Percentiles rank a stretch among this genome's conserved stretches.
These are phyloP conservation scores for Carassius gibelio DNA, from an alignment of 2,113 vertebrate genomes.

Conservation along the genomic window DNA sequence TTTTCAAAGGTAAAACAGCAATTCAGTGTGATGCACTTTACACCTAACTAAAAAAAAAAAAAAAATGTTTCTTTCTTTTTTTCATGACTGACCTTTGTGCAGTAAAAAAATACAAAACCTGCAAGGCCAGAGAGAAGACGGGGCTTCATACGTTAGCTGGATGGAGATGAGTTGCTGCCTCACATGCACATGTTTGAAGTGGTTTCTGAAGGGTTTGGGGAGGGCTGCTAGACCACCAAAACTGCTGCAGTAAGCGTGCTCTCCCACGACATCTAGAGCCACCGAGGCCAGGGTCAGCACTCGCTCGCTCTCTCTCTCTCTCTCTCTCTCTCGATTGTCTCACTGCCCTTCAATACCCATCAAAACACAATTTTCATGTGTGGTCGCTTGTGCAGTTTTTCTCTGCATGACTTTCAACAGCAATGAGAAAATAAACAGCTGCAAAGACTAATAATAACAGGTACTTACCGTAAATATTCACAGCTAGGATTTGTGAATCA, in stretches of 20 bases:
- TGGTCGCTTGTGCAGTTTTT: conserved; percentile 61
- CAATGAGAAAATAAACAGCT: conserved; percentile 69
- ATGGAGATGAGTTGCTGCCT: conserved; percentile 26
- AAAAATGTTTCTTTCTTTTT: background rate
- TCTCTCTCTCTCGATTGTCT: background rate
- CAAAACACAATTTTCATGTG: conserved; percentile 61
- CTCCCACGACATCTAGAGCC: conserved; percentile 58
- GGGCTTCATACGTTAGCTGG: conserved; percentile 22
- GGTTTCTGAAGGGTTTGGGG: conserved; percentile 6
- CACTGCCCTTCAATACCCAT: conserved; percentile 15
- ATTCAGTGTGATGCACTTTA: background rate
- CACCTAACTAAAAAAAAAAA: background rate
- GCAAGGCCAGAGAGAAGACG: conserved; percentile 31
- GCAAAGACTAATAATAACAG: conserved; percentile 72
- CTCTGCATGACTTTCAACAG: conserved; percentile 62
- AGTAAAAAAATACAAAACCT: background rate
- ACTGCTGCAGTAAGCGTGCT: conserved; percentile 52
- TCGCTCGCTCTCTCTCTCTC: conserved; percentile 15
- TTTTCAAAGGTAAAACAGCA: background rate
- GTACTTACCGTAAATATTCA: conserved; percentile 75
- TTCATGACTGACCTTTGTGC: background rate
- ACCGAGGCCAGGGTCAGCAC: conserved; percentile 50
- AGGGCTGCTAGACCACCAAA: conserved; percentile 35
- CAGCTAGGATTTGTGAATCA: conserved; percentile 69
- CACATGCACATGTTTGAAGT: conserved; percentile 53